These are phyloP conservation scores for Metalampra italica DNA, from an alignment of 2,888 invertebrate species.

Conservation along the genomic window DNA sequence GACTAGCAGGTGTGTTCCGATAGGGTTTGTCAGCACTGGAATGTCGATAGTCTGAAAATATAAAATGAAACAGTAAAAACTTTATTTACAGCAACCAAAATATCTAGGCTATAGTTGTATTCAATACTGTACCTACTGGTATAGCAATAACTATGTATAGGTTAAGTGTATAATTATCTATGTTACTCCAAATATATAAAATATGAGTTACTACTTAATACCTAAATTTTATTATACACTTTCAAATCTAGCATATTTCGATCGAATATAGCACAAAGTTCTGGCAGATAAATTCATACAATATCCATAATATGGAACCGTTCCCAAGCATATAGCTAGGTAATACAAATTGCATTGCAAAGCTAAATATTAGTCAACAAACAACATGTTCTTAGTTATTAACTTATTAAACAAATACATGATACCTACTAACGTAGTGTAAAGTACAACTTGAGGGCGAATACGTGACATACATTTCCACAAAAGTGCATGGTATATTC, in stretches of 20 bases:
- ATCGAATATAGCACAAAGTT: no score
- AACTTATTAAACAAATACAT: neutral
- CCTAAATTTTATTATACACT: no score
- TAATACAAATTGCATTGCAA: slow-evolving; percentile 7
- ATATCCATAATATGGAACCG: neutral
- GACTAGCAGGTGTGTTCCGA: slow-evolving; percentile 44
- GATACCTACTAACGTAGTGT: neutral
- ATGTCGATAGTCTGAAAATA: slow-evolving; percentile 81
- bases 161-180: no score
- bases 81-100: neutral
- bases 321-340: slow-evolving; percentile 13
- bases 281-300: no score
- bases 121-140: neutral
- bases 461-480: slow-evolving; percentile 7
- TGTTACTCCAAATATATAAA: no score
- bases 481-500: slow-evolving; percentile 62
- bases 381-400: neutral
- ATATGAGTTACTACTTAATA: no score
- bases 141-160: neutral
- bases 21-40: slow-evolving; percentile 77
- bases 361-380: neutral
- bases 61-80: slow-evolving; percentile 11
- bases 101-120: no score
- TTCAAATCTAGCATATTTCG: neutral
- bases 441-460: neutral